These are phyloP conservation scores for Neolamprologus modestus DNA, from an alignment of 2,113 vertebrate species.

Conservation along the genomic window DNA sequence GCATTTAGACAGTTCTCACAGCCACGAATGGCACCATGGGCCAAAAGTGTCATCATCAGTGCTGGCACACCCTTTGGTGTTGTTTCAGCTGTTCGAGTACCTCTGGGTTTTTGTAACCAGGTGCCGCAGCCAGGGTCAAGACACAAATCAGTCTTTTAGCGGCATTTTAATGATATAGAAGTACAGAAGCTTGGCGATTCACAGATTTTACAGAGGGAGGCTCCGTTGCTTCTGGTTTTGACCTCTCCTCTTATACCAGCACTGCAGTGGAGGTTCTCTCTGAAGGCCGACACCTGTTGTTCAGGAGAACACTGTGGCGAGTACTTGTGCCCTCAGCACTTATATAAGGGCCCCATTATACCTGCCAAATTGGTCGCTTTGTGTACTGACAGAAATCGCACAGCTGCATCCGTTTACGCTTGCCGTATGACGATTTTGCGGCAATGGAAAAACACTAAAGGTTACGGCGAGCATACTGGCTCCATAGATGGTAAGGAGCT, in stretches of 20 bases:
- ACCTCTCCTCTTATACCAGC: not conserved
- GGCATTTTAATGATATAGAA: not conserved
- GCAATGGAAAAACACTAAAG: not conserved
- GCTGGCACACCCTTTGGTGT: not conserved
- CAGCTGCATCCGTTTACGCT: not conserved
- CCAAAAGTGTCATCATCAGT: not conserved
- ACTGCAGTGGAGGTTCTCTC: not conserved
- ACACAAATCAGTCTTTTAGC: not conserved
- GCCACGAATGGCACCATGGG: not conserved
- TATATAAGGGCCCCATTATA: not conserved
- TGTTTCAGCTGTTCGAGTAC: not conserved
- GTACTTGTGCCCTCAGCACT: not conserved
- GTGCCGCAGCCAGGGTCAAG: not conserved
- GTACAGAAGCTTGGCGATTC: not conserved
- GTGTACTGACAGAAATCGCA: not conserved
- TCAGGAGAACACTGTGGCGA: not conserved
- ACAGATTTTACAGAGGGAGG: not conserved
- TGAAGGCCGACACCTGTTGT: not conserved
- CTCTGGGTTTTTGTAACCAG: not conserved
- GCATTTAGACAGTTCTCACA: not conserved
- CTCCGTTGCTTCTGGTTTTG: not conserved
- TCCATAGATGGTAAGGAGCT: not conserved
- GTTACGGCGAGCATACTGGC: not conserved
- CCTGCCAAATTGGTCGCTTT: not conserved
- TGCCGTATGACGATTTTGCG: not conserved